Conservation (phyloP, 2,797 vertebrate species). For the Clamator glandarius region DNA sequence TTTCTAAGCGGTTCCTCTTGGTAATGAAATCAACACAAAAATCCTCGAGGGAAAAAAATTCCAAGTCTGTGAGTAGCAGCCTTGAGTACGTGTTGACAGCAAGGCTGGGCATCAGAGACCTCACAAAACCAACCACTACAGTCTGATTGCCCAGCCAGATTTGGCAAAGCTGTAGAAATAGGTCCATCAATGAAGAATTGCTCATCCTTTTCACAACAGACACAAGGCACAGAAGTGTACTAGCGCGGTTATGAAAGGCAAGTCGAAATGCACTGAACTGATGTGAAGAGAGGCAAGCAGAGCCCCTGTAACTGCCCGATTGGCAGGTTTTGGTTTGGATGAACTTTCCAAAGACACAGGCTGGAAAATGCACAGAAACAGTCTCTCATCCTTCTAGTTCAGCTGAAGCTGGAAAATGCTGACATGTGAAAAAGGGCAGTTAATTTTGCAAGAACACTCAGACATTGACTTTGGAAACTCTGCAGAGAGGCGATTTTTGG, state of each 20-base stretch:
- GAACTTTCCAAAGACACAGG: not conserved
- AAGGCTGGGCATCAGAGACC: not conserved
- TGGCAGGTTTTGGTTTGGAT: not conserved
- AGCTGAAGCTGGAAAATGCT: not conserved
- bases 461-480: not conserved
- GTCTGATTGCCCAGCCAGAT: not conserved
- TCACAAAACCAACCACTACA: not conserved
- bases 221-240: rapidly evolving
- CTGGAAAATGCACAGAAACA: not conserved
- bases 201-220: not conserved
- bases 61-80: not conserved
- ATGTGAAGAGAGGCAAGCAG: not conserved
- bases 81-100: not conserved
- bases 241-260: not conserved
- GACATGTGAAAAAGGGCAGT: not conserved
- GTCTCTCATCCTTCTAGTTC: not conserved
- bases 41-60: not conserved
- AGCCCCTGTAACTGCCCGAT: not conserved
- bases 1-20: not conserved
- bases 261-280: not conserved
- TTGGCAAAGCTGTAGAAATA: not conserved
- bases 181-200: not conserved
- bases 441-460: not conserved
- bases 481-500: not conserved
- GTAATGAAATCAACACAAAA: constrained; percentile 2